A percentile compares a stretch with the other conserved stretches of the same genome.
Conservation (phyloP, 2,113 vertebrate genomes). For the Lota lota region DNA sequence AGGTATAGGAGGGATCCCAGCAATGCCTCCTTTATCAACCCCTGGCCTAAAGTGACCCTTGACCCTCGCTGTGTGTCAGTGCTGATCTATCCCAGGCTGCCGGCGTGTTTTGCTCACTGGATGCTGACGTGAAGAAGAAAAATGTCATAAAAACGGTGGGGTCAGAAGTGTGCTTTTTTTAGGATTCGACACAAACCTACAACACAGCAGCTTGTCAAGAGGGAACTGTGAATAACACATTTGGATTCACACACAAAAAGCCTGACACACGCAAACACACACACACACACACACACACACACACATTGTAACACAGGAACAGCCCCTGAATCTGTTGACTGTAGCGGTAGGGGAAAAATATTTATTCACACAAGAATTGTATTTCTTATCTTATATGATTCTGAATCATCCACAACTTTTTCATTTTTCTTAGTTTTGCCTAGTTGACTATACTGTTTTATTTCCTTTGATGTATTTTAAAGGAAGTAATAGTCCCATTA, state of each 20-base stretch:
- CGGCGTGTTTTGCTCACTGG: background rate
- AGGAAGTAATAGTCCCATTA: conserved; percentile 39
- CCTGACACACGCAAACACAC: background rate
- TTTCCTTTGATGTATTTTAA: conserved; percentile 11
- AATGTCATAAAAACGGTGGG: conserved; percentile 15
- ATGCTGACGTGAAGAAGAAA: conserved; percentile 36
- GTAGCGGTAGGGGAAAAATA: no score
- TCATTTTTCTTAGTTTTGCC: no score
- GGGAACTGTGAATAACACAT: conserved; percentile 13
- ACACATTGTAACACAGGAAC: conserved; percentile 7
- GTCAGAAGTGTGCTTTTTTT: conserved; percentile 1
- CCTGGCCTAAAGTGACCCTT: conserved; percentile 33
- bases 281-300: background rate
- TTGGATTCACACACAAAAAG: conserved; percentile 1
- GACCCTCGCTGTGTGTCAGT: conserved; percentile 32
- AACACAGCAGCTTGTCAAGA: conserved; percentile 2
- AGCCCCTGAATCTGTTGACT: conserved; percentile 5
- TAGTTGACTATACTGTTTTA: background rate
- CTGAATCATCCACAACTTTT: no score
- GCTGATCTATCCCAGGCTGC: conserved; percentile 49
- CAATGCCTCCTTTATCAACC: conserved; percentile 32
- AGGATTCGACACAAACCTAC: conserved; percentile 4
- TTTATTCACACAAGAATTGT: no score
- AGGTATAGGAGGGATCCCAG: conserved; percentile 39
- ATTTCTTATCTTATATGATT: no score